These are phyloP conservation scores for Lithosia quadra DNA, from an alignment of 2,888 invertebrate genomes.

Conservation along the genomic window DNA sequence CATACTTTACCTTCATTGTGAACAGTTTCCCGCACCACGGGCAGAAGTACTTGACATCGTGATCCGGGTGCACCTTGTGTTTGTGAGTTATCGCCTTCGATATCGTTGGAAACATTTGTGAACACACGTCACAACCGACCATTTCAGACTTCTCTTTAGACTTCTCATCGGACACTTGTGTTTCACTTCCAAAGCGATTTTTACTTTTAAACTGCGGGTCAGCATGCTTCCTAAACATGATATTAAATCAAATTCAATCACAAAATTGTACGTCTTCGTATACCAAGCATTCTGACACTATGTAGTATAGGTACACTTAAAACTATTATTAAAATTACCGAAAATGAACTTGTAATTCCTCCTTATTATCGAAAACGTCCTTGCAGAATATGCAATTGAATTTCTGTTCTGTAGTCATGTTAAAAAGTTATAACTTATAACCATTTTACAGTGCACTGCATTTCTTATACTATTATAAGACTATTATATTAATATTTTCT, in stretches of 20 bases:
- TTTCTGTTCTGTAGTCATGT: conserved; percentile 72
- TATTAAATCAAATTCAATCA: conserved; percentile 16
- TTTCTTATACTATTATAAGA: conserved; percentile 1
- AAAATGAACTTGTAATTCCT: conserved; percentile 88
- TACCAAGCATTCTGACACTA: conserved; percentile 3
- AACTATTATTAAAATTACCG: conserved; percentile 76
- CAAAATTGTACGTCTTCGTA: neutral
- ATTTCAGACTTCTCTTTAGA: conserved; percentile 66
- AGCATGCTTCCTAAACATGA: conserved; percentile 86
- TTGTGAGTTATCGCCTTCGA: conserved; percentile 90
- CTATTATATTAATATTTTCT: neutral
- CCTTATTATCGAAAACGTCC: conserved; percentile 84
- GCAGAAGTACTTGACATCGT: conserved; percentile 89
- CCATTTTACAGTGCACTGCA: conserved; percentile 22
- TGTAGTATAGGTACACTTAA: neutral
- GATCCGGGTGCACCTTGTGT: conserved; percentile 88
- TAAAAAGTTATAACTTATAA: conserved; percentile 19
- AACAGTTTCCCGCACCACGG: conserved; percentile 90
- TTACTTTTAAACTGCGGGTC: conserved; percentile 86
- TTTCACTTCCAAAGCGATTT: conserved; percentile 58
- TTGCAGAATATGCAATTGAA: conserved; percentile 87
- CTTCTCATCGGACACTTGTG: conserved; percentile 57
- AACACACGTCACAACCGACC: conserved; percentile 88
- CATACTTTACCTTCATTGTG: conserved; percentile 86
- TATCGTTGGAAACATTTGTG: conserved; percentile 85